Evolutionary conservation across 2,113 vertebrate genomes (phyloP), one percentile per base, ranked within the genome.

Genomic region (Hymenochirus boettgeri): DNA sequence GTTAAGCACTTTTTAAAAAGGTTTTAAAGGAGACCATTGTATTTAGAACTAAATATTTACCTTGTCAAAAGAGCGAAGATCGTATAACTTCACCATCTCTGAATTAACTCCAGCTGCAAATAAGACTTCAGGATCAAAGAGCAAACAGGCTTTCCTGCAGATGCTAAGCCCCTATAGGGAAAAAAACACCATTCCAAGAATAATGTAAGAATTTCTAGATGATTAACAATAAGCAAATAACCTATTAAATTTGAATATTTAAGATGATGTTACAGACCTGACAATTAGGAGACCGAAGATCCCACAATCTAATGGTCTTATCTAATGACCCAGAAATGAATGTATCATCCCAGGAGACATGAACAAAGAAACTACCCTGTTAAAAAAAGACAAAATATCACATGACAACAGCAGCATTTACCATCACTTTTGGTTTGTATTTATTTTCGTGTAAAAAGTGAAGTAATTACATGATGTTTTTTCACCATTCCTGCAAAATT

Each of bases 281-380:
- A 70, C 96, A 99, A 72, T 99, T 99, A 11, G 96, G 96, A 57
- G 96, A 99, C 9, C 96, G 90, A 55, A 99, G 88, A 84, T 99
- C 96, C 96, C 96, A 99, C 12, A 99, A 83, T 61, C 96, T 83
- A 79, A 99, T 98, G 4, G 96, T 99, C 87, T 99, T 99, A 86
- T 99, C 96, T 72, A 97, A 83, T 42, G 96, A 99, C 56, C 95
- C 96, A 76, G 96, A 97, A 82, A 99, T 99, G 80, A 99, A 99
- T 33, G 95, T 97, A 79, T 99, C 96, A 78, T 99, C 96, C 78
- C 95, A 76, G 96, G 96, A 84, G 96, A 99, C 96, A 99, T 99
- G 61, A 94, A 99, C 61, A 99, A 87, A 48, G 96, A 94, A 37
- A 97, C 96, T 69, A 99, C 96, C 75, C 96, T 99, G 82, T 46